phyloP scores from a whole-genome alignment of 2,888 invertebrate species.

The Conchocele bisecta region DNA sequence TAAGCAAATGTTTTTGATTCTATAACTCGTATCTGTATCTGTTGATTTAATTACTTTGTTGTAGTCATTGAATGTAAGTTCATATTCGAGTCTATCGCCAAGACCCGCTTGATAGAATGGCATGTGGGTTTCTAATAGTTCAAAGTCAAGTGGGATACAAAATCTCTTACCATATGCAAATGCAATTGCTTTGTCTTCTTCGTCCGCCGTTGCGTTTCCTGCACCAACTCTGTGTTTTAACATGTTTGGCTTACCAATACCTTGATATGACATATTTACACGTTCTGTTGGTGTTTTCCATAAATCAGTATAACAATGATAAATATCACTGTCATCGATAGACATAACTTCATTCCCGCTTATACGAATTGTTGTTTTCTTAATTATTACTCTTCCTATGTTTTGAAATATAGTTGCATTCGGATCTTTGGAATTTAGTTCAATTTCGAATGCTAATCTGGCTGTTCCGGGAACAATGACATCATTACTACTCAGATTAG shows the following conservation, averaged over 20 bases:
- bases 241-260: slow-evolving; percentile 28
- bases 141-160: slow-evolving; percentile 42
- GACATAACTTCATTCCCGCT: slow-evolving; percentile 33
- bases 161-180: slow-evolving; percentile 26
- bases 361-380: slow-evolving; percentile 50
- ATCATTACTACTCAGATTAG: slow-evolving; percentile 23
- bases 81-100: slow-evolving; percentile 38
- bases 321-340: too few species aligned
- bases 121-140: slow-evolving; percentile 26
- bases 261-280: slow-evolving; percentile 28
- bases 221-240: slow-evolving; percentile 31
- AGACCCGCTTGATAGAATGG: slow-evolving; percentile 34
- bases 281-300: slow-evolving; percentile 29
- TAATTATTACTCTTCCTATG: slow-evolving; percentile 52
- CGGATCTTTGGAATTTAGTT: slow-evolving; percentile 29
- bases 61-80: too few species aligned
- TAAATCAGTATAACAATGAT: slow-evolving; percentile 22
- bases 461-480: slow-evolving; percentile 49
- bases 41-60: slow-evolving; percentile 26
- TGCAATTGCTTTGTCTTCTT: slow-evolving; percentile 30
- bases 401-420: slow-evolving; percentile 47
- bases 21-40: slow-evolving; percentile 18
- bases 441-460: slow-evolving; percentile 48
- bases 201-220: slow-evolving; percentile 5
- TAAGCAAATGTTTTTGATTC: slow-evolving; percentile 39